Evolutionary conservation across 2,797 vertebrate genomes (phyloP).

Genomic region (Coreius guichenoti): DNA sequence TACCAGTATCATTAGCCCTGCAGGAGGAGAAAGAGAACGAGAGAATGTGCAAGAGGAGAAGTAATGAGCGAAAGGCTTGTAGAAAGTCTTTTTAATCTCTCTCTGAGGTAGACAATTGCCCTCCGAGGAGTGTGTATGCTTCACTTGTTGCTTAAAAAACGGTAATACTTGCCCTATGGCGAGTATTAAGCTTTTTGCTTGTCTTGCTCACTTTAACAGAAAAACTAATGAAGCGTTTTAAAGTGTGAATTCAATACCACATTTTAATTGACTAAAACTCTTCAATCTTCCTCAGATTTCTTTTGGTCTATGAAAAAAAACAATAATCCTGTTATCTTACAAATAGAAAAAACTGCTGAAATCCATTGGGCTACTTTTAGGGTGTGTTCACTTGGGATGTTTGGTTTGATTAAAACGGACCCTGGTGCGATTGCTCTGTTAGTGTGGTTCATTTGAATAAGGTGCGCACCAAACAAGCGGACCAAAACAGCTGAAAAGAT

Average conservation of each 20-base stretch:
- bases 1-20: conserved; percentile 86
- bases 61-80: conserved; percentile 36
- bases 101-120: conserved; percentile 27
- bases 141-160: conserved; percentile 42
- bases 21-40: conserved; percentile 43
- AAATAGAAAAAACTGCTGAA: neutral
- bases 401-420: no score
- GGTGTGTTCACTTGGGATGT: no score
- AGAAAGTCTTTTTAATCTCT: conserved; percentile 36
- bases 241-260: neutral
- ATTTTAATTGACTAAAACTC: conserved; percentile 25
- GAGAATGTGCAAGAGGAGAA: conserved; percentile 29
- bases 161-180: conserved; percentile 28
- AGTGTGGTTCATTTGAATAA: no score
- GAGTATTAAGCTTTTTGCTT: conserved; percentile 27
- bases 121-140: conserved; percentile 15
- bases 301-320: neutral
- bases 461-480: no score
- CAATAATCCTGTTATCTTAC: neutral
- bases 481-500: no score
- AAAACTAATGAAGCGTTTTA: conserved; percentile 10
- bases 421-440: no score
- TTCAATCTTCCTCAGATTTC: neutral
- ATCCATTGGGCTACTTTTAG: neutral
- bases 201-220: conserved; percentile 10